phyloP scores from a whole-genome alignment of 2,113 vertebrate genomes.

The Oreochromis tanganicae region DNA sequence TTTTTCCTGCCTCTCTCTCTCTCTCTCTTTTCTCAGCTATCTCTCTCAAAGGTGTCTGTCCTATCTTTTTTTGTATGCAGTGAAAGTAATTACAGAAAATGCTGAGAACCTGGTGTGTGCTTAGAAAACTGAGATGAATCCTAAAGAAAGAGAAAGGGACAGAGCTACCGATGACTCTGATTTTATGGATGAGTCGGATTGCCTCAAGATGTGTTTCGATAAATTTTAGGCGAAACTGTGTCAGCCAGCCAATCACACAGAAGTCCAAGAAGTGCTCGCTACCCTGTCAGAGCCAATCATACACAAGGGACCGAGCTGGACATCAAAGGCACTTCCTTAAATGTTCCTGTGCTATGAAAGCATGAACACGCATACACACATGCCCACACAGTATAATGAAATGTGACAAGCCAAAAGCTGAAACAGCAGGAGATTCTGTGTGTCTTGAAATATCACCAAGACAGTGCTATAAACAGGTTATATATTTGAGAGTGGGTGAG shows the following conservation, averaged over 20 bases:
- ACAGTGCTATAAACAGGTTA: conserved; percentile 10
- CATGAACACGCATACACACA: background rate
- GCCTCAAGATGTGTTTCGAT: background rate
- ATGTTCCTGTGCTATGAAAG: background rate
- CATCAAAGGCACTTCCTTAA: conserved; percentile 22
- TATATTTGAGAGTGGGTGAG: conserved; percentile 2
- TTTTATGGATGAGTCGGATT: background rate
- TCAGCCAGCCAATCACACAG: conserved; percentile 1
- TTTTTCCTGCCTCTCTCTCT: background rate
- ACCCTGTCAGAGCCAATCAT: conserved; percentile 37
- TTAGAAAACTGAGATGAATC: background rate
- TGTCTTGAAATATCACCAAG: conserved; percentile 29
- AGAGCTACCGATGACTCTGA: background rate
- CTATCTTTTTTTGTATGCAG: background rate
- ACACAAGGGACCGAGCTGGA: background rate
- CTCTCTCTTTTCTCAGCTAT: background rate
- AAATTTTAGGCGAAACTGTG: background rate
- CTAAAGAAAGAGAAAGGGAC: background rate
- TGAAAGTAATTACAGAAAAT: conserved; percentile 32
- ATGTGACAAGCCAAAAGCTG: conserved; percentile 45
- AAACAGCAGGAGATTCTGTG: conserved; percentile 19
- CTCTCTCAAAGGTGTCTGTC: background rate
- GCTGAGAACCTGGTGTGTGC: background rate
- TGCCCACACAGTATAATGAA: conserved; percentile 27
- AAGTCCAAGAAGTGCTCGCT: conserved; percentile 8